Base-by-base conservation (phyloP, 2,888 invertebrate genomes). In the Ennomos fuscantarius region DNA sequence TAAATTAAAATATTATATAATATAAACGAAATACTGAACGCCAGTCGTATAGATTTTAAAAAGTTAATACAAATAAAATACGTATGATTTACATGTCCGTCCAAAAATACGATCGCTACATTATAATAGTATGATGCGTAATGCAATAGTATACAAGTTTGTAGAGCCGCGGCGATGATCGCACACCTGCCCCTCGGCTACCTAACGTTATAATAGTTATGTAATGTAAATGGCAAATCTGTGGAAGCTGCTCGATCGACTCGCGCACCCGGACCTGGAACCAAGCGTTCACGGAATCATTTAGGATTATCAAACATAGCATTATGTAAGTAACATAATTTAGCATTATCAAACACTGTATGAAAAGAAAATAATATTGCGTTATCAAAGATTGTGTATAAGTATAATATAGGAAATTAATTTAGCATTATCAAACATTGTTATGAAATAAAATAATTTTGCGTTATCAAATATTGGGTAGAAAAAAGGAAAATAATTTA, bases 191-290 rank as follows among this genome's bases (percentile, higher is more conserved):
- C 58, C 24, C 48, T 67, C 73, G 66, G 72, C 75, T 74, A 79
- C 75, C 69, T 77, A 75, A 73, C 62, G 55, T 76, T 64, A 69
- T 65, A 74, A 69, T 76, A 80, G 73, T 2, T 79, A 81, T 67
- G 73, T 81, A 77, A 84, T 78, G 79, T 82, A 81, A 86, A 87
- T 89, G 89, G 89, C 88, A 87, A 87, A 86, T 84, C 78, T 77
- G 87, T 87, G 88, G 88, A 87, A 87, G 88, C 88, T 82, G 88
- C 87, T 78, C 84, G 79, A 84, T 80, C 24, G n/a, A 41, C 41
- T 72, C 69, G 69, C 68, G 60, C 55, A 68, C 77, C 76, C 78
- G 70, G 42, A 72, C 75, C 87, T 87, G 85, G 0, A 82, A 85
- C 72, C 74, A 78, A n/a, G n/a, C 6, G 34, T 8, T 6, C 3